Evolutionary conservation across 2,888 invertebrate species (phyloP), one percentile per base, ranked within the genome.

Genomic region (Anagyrus pseudococci): DNA sequence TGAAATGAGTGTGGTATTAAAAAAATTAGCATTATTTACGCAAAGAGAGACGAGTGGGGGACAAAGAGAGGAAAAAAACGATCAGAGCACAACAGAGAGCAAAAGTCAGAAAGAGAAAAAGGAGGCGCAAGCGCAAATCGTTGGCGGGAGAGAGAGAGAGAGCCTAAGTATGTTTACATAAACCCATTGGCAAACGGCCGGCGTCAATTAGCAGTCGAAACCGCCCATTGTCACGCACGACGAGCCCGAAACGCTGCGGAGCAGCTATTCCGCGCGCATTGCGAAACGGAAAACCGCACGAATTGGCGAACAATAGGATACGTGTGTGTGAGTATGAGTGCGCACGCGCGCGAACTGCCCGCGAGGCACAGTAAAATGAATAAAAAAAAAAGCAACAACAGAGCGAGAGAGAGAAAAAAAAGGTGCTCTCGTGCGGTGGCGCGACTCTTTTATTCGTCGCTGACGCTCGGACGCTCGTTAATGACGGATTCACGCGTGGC

Each of bases 401-500:
- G n/a, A n/a, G n/a, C n/a, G n/a, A n/a, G n/a, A n/a, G n/a, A 29
- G 4, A 29, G 10, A 29, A 29, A 29, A 29, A 10, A 4, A 10
- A 4, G 29, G 10, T 29, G 4, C 10, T 29, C 29, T 4, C 29
- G 29, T 29, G 10, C 29, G 6, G 4, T 7, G 4, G 29, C 10
- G 29, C 29, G 10, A 7, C 10, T 10, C 6, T 29, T 29, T 10
- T 10, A 29, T 29, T 29, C 29, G 29, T 29, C 29, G 10, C 29
- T 29, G 29, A 4, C 29, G 29, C 29, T n/a, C 29, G 29, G 29
- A 4, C 6, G 64, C 66, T 71, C 66, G 75, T 78, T 78, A 77
- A 79, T 79, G 75, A 77, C 75, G 78, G 78, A 79, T 76, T 76
- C 72, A 79, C 75, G 79, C 77, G 72, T 76, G 74, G 77, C 71